These are phyloP conservation scores for Microplitis mediator DNA, from an alignment of 1,140 invertebrate genomes.

Conservation along the genomic window DNA sequence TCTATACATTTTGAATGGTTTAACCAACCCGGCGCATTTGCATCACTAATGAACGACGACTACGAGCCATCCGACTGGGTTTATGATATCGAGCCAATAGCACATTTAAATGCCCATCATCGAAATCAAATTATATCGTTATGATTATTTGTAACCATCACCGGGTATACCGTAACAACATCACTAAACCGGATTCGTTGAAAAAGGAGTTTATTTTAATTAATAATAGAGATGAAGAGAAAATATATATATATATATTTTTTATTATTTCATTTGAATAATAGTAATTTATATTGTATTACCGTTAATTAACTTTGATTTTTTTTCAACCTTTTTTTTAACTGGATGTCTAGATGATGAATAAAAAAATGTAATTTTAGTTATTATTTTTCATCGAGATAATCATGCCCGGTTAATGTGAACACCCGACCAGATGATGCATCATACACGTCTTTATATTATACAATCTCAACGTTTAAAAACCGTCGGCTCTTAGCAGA, in stretches of 20 bases:
- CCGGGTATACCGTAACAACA: too few relatives aligned
- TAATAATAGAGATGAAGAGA: too few relatives aligned
- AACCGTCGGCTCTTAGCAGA: not conserved
- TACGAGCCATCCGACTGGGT: slow-evolving; percentile 12
- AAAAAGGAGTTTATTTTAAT: too few relatives aligned
- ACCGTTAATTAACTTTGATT: too few relatives aligned
- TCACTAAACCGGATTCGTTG: too few relatives aligned
- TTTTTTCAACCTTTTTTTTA: not conserved
- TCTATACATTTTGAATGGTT: slow-evolving; percentile 31
- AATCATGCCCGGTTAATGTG: not conserved
- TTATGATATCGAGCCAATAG: slow-evolving; percentile 20
- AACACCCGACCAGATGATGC: not conserved
- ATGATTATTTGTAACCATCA: not conserved
- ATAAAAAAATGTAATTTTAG: not conserved
- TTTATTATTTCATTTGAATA: too few relatives aligned
- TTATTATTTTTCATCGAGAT: not conserved
- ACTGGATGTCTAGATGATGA: not conserved
- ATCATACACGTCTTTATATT: not conserved
- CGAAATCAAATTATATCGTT: slow-evolving; percentile 33
- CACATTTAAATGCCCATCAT: slow-evolving; percentile 19
- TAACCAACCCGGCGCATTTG: slow-evolving; percentile 33
- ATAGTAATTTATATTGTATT: too few relatives aligned
- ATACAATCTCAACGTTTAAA: not conserved
- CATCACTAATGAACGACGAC: slow-evolving; percentile 36
- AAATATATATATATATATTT: too few relatives aligned